Base-by-base conservation (phyloP, 2,888 invertebrate genomes). In the Caenorhabditis parvicauda region DNA sequence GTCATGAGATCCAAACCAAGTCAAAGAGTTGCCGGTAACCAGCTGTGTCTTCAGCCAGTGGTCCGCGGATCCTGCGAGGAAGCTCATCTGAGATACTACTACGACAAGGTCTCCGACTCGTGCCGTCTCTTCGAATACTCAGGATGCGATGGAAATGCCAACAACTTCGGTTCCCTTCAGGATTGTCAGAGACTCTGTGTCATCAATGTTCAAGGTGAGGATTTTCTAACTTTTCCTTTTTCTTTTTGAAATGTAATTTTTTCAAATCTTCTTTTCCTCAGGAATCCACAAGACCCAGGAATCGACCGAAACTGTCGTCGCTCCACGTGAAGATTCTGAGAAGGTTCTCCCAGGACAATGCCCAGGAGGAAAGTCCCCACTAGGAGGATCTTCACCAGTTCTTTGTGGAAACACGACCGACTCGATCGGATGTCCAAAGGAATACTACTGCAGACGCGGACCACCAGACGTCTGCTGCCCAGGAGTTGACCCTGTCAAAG, bases 401-500 rank as follows among this genome's bases (percentile, higher is more conserved):
- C 71, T 79, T 24, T 79, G 79, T 60, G 79, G 65, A 44, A 66
- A 64, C 64, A 59, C 65, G 14, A 75, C 75, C 14, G 79, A 79
- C 25, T 74, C 74, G 22, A 79, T 79, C 46, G 79, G 78, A 32
- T 79, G 79, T 51, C 79, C 79, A n/a, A 52, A 63, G 6, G 75
- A 74, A 41, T 79, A 71, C 63, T 74, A 71, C 56, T 79, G 79
- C 57, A 63, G 76, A 38, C 47, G 55, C 44, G 79, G 79, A 39
- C 79, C 79, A 44, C 79, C 79, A 45, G 75, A 77, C 62, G 76
- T 79, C 35, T 79, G 79, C 63, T 79, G 79, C 54, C 79, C 77
- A 2, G 72, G 64, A 29, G 57, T 51, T 17, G 65, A 64, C 19
- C 64, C 64, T 19, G 60, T 55, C 9, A 56, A 63, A 41, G 63